phyloP scores from a whole-genome alignment of 2,113 vertebrate genomes.

The Struthio camelus region DNA sequence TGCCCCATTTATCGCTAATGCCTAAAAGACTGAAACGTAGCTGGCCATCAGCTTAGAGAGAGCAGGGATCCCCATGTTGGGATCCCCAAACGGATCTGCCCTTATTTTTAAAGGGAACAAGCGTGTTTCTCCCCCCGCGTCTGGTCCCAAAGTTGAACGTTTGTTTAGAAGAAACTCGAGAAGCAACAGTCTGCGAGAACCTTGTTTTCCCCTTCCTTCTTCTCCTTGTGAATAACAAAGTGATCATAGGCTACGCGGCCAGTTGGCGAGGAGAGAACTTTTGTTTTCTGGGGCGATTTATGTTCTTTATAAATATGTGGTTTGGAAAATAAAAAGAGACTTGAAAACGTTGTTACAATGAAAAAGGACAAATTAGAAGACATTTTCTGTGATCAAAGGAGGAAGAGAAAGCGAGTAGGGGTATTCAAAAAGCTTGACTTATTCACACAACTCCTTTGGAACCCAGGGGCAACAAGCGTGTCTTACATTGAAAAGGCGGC shows the following conservation, averaged over 20 bases:
- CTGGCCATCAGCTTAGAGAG: background rate
- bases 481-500: constrained; percentile 90
- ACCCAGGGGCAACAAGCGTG: constrained; percentile 96
- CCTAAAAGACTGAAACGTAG: background rate
- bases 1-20: background rate
- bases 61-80: background rate
- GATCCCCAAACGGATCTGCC: background rate
- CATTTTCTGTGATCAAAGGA: constrained; percentile 92
- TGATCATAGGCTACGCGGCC: constrained; percentile 58
- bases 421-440: constrained; percentile 88
- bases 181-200: constrained; percentile 47
- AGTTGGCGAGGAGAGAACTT: constrained; percentile 69
- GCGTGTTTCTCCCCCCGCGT: background rate
- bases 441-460: constrained; percentile 93
- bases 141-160: constrained; percentile 4
- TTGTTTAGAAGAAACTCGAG: constrained; percentile 53
- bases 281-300: constrained; percentile 75
- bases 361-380: constrained; percentile 90
- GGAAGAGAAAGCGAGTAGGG: constrained; percentile 83
- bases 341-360: constrained; percentile 87
- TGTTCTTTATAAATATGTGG: constrained; percentile 81
- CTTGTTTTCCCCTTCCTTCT: constrained; percentile 33
- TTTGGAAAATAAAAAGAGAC: constrained; percentile 82
- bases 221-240: constrained; percentile 46
- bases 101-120: background rate